These are phyloP conservation scores for Ploceus nigricollis DNA, from an alignment of 2,113 vertebrate species.

Conservation along the genomic window DNA sequence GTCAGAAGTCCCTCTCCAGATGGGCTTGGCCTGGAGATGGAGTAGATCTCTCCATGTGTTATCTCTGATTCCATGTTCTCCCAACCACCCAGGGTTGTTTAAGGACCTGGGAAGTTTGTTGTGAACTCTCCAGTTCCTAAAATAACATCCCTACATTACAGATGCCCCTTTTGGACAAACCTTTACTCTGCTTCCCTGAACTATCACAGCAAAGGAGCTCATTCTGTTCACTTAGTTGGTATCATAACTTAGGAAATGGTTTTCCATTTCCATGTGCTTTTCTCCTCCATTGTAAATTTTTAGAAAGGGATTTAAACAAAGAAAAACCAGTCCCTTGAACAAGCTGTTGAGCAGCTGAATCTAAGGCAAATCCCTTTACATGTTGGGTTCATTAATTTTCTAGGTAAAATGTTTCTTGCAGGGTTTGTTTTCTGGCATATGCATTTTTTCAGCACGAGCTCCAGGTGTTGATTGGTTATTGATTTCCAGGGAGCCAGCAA, in stretches of 20 bases:
- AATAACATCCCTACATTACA: neutral
- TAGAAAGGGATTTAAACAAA: neutral
- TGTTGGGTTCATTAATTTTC: neutral
- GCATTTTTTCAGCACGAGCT: neutral
- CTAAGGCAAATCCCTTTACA: neutral
- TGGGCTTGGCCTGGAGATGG: neutral
- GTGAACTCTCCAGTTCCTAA: neutral
- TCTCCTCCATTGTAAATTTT: neutral
- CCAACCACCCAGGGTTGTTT: neutral
- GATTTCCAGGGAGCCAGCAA: constrained; percentile 20
- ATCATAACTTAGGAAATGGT: neutral
- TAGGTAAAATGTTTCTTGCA: constrained; percentile 23
- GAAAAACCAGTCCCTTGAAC: neutral
- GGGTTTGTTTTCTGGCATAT: neutral
- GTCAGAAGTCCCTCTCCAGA: neutral
- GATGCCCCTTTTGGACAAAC: neutral
- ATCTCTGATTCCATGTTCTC: neutral
- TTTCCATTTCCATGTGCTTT: neutral
- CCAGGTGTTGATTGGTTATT: constrained; percentile 39
- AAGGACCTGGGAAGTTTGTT: neutral
- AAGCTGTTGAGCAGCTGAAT: neutral
- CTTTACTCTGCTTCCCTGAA: neutral
- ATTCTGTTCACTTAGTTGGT: neutral
- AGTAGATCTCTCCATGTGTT: neutral
- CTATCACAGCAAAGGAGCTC: neutral